Evolutionary conservation across 2,797 vertebrate genomes (phyloP), one percentile per base, ranked within the genome.

Genomic region (Poecilia wingei): DNA sequence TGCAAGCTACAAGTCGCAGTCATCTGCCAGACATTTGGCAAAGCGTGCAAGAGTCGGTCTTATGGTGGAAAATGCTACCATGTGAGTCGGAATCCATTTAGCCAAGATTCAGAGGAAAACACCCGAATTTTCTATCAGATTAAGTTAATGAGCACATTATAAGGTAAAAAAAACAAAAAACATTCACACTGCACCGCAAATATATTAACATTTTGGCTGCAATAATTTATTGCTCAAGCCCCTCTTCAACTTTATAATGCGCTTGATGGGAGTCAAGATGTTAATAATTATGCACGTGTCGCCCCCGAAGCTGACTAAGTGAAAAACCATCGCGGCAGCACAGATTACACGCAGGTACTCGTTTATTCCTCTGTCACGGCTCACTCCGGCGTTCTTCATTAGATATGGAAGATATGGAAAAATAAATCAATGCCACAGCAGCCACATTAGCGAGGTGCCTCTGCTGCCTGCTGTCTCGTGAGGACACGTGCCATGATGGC

Each of bases 401-500:
- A 88, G 81, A 89, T 84, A 87, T 90, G 82, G 77, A 83, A 64
- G 84, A 89, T 88, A 84, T 87, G 84, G 82, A 91, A 87, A 91
- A 92, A 93, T 86, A 89, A 92, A 93, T 93, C 88, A 90, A 86
- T 90, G 86, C 88, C 77, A 82, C 81, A 84, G 84, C 90, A 76
- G 83, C 82, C 74, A 78, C 83, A 90, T 92, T 88, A 84, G 88
- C 77, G 81, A 91, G 89, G 91, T 90, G 82, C 88, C 88, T 92
- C 82, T 88, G 85, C 86, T 79, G 84, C 25, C 78, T 87, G 83
- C 78, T 57, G 86, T 89, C 91, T 87, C 90, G 6, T 78, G 90
- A 90, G 90, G 90, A 91, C 86, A 45, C 80, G 82, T 79, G 86
- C 91, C 84, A 92, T 92, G 93, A 94, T 91, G 90, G 90, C 84